These are phyloP conservation scores for Diachasma alloeum DNA, from an alignment of 1,140 invertebrate genomes.

Conservation along the genomic window DNA sequence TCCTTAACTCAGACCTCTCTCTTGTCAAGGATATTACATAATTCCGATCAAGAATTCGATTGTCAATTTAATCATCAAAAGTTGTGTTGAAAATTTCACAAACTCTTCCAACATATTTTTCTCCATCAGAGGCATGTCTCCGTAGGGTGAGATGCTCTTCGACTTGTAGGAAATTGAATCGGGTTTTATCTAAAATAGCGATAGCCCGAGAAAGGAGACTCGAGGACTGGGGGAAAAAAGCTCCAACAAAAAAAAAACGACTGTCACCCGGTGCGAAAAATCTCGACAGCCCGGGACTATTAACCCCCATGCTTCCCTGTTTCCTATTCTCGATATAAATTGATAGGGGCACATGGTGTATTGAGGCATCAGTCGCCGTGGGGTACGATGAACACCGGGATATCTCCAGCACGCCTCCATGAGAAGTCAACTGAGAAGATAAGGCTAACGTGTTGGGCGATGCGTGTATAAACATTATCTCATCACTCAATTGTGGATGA, in stretches of 20 bases:
- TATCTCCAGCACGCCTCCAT: neutral
- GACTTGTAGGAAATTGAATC: slow-evolving; percentile 27
- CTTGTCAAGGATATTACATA: no score
- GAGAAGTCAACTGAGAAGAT: neutral
- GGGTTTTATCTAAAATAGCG: slow-evolving; percentile 29
- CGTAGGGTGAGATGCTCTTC: neutral
- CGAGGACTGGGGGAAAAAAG: neutral
- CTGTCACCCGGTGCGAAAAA: neutral
- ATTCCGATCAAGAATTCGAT: no score
- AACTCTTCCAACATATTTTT: slow-evolving; percentile 23
- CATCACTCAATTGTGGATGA: neutral
- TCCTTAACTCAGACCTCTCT: no score
- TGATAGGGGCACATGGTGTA: slow-evolving; percentile 2
- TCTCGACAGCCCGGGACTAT: neutral
- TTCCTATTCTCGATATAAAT: neutral
- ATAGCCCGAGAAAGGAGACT: slow-evolving; percentile 7
- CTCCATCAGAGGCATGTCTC: slow-evolving; percentile 4
- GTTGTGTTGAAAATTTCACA: neutral
- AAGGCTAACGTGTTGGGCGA: slow-evolving; percentile 3
- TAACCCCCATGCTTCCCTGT: neutral
- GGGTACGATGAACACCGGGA: neutral
- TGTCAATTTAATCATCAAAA: no score
- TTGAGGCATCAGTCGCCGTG: neutral
- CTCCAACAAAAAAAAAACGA: neutral
- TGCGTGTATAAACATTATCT: slow-evolving; percentile 4